These are phyloP conservation scores for Xyrichtys novacula DNA, from an alignment of 2,797 vertebrate species.

Conservation along the genomic window DNA sequence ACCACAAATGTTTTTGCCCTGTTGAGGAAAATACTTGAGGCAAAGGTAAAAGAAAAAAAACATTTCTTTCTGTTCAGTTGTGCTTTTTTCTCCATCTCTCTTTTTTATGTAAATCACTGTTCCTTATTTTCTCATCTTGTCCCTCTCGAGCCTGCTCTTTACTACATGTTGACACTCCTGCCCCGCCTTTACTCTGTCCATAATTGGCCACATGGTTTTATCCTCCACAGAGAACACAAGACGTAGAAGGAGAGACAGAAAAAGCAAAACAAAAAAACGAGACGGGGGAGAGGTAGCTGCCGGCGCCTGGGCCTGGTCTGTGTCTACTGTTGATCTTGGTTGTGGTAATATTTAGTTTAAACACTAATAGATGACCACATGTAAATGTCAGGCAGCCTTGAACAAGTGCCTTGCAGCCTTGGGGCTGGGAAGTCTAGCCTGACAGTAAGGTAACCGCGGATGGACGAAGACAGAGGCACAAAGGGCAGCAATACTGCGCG, in stretches of 20 bases:
- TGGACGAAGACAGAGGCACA: slow-evolving; percentile 13
- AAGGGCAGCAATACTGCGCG: slow-evolving; percentile 1
- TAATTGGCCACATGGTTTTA: slow-evolving; percentile 67
- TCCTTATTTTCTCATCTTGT: slow-evolving; percentile 25
- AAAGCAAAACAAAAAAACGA: slow-evolving; percentile 27
- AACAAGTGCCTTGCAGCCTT: slow-evolving; percentile 42
- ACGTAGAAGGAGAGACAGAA: slow-evolving; percentile 40
- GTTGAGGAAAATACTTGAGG: slow-evolving; percentile 55
- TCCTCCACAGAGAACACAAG: slow-evolving; percentile 37
- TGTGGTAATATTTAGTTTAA: slow-evolving; percentile 78
- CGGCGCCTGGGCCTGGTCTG: slow-evolving; percentile 61
- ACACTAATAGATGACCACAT: slow-evolving; percentile 65
- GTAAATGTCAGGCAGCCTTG: slow-evolving; percentile 69
- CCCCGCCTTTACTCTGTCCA: slow-evolving; percentile 62
- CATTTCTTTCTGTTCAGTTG: slow-evolving; percentile 48
- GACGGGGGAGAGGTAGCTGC: slow-evolving; percentile 55
- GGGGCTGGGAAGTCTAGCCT: slow-evolving; percentile 28
- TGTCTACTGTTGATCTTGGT: slow-evolving; percentile 76
- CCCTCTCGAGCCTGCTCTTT: slow-evolving; percentile 49
- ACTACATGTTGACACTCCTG: slow-evolving; percentile 69
- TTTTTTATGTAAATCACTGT: slow-evolving; percentile 21
- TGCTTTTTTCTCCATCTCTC: slow-evolving; percentile 31
- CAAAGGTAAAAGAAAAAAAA: slow-evolving; percentile 16
- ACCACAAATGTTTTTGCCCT: slow-evolving; percentile 29
- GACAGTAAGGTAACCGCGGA: slow-evolving; percentile 42